Conservation (phyloP, 1,140 invertebrate species). For the Microplitis demolitor region DNA sequence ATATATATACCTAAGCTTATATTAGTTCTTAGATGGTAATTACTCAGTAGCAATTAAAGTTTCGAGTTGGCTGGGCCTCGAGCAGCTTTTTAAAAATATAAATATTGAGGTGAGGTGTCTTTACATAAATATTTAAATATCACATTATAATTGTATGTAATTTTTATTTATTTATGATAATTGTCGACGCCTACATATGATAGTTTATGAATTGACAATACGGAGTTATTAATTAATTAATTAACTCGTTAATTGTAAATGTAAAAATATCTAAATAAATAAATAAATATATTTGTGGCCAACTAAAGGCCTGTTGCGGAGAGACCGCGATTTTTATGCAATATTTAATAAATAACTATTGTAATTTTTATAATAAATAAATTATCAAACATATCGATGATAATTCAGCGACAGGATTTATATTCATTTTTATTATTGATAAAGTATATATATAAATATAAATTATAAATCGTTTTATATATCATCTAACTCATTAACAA, state of each 20-base stretch:
- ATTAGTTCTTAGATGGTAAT: slow-evolving; percentile 1
- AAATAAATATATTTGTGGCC: background rate
- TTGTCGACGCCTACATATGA: background rate
- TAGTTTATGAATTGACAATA: slow-evolving; percentile 21
- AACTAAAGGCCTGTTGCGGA: background rate
- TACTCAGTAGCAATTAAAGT: slow-evolving; percentile 1
- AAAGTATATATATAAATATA: too few relatives aligned
- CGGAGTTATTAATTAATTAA: background rate
- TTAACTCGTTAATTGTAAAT: slow-evolving; percentile 8
- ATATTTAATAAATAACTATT: background rate
- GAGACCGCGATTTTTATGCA: too few relatives aligned
- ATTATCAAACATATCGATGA: too few relatives aligned
- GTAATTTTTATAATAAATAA: background rate
- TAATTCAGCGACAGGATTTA: too few relatives aligned
- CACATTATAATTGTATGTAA: too few relatives aligned
- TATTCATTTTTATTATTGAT: too few relatives aligned
- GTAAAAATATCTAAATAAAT: slow-evolving; percentile 7
- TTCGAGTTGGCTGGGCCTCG: background rate
- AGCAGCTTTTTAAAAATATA: slow-evolving; percentile 9
- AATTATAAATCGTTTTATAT: too few relatives aligned
- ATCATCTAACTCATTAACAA: too few relatives aligned
- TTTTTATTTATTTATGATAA: background rate
- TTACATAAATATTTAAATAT: too few relatives aligned
- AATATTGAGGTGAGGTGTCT: background rate
- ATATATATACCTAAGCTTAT: slow-evolving; percentile 36